phyloP scores from a whole-genome alignment of 2,888 invertebrate genomes.

The Lordiphosa fenestrarum region DNA sequence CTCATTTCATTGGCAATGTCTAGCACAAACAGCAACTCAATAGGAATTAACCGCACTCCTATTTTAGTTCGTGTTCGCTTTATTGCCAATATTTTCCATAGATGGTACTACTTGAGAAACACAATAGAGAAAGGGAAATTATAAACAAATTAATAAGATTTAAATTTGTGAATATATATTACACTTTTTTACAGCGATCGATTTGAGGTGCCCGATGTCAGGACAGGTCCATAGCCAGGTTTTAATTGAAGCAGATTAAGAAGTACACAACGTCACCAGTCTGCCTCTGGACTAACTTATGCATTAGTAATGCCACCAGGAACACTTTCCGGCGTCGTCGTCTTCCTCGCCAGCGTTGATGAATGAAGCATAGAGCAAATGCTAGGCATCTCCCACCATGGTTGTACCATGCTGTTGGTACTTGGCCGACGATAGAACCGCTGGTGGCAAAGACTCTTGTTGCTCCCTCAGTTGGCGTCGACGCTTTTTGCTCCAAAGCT shows the following conservation, averaged over 20 bases:
- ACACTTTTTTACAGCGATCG: constrained; percentile 61
- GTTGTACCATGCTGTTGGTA: constrained; percentile 64
- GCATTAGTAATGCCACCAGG: constrained; percentile 65
- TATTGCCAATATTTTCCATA: constrained; percentile 2
- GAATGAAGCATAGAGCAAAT: constrained; percentile 62
- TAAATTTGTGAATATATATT: constrained; percentile 29
- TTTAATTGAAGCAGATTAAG: constrained; percentile 48
- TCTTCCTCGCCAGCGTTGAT: constrained; percentile 39
- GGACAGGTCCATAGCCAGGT: constrained; percentile 31
- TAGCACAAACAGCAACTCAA: constrained; percentile 21
- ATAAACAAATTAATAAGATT: constrained; percentile 6
- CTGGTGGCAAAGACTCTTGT: constrained; percentile 70
- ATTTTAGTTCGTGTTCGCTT: constrained; percentile 3
- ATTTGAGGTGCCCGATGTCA: constrained; percentile 44
- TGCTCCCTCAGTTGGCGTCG: constrained; percentile 91
- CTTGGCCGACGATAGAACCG: constrained; percentile 56
- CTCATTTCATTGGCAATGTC: constrained; percentile 14
- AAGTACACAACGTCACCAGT: constrained; percentile 51
- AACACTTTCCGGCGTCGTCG: constrained; percentile 48
- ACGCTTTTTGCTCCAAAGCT: constrained; percentile 99
- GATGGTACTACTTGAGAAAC: constrained; percentile 5
- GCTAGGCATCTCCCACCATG: constrained; percentile 70
- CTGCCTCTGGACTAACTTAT: constrained; percentile 8
- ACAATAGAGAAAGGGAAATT: constrained; percentile 14
- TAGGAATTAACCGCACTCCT: constrained; percentile 17